Conservation (phyloP, 2,888 invertebrate species). For the Seira musarum region DNA sequence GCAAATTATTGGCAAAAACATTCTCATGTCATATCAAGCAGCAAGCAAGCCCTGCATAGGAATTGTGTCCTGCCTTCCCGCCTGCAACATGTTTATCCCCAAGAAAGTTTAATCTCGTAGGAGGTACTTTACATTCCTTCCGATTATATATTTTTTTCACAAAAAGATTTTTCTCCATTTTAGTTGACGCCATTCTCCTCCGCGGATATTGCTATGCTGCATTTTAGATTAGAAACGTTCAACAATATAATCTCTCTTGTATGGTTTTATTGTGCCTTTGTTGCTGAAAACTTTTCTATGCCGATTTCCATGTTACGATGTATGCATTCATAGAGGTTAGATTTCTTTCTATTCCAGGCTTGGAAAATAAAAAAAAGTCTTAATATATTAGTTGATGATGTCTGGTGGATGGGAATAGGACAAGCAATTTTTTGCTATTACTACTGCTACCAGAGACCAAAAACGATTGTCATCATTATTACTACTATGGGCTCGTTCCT, state of each 20-base stretch:
- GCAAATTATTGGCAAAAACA: too few relatives aligned
- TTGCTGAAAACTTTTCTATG: not conserved
- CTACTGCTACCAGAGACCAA: not conserved
- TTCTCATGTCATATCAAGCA: too few relatives aligned
- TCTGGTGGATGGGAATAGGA: not conserved
- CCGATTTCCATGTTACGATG: not conserved
- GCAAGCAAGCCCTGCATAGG: too few relatives aligned
- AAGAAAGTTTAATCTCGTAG: too few relatives aligned
- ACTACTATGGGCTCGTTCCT: not conserved
- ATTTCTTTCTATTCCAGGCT: too few relatives aligned
- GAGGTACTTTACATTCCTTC: too few relatives aligned
- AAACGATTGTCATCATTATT: constrained; percentile 2
- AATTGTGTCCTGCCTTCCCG: too few relatives aligned
- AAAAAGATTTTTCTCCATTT: not conserved
- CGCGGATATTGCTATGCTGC: not conserved
- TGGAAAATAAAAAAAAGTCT: too few relatives aligned
- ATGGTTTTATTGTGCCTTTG: not conserved
- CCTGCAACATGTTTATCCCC: too few relatives aligned
- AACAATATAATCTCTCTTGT: not conserved
- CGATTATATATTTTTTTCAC: too few relatives aligned
- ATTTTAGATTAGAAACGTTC: not conserved
- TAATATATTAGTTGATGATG: too few relatives aligned
- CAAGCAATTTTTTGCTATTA: not conserved
- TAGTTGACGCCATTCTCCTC: not conserved
- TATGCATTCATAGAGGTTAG: too few relatives aligned